Percentiles rank a stretch among this genome's conserved stretches.
phyloP scores from a whole-genome alignment of 2,888 invertebrate species.

The Crematogaster levior region DNA sequence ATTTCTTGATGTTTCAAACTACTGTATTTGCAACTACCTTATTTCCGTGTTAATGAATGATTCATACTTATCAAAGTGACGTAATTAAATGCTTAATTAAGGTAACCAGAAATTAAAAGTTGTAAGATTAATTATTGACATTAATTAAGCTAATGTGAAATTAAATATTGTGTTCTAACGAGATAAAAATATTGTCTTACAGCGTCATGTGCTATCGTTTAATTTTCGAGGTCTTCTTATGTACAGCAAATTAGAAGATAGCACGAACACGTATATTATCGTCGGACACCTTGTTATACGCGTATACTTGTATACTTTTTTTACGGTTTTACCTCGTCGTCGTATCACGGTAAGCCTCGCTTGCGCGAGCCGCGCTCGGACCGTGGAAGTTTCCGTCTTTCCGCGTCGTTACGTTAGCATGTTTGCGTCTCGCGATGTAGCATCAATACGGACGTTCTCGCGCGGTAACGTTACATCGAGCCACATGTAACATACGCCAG shows the following conservation, averaged over 20 bases:
- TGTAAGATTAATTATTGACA: too few species aligned
- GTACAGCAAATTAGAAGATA: constrained; percentile 23
- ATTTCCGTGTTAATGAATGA: not conserved
- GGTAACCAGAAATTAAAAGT: too few species aligned
- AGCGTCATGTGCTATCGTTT: not conserved
- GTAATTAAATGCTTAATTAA: too few species aligned
- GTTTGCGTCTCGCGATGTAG: constrained; percentile 5
- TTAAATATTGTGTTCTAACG: not conserved
- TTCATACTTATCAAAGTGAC: constrained; percentile 20
- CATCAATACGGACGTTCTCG: constrained; percentile 2
- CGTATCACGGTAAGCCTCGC: constrained; percentile 30
- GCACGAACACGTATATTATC: constrained; percentile 2
- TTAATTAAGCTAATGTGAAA: constrained; percentile 14
- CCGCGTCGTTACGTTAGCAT: constrained; percentile 44
- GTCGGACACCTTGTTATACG: constrained; percentile 24
- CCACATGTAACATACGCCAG: not conserved
- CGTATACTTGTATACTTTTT: constrained; percentile 39
- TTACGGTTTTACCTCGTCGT: constrained; percentile 20
- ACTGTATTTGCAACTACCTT: not conserved
- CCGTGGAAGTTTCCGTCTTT: constrained; percentile 47
- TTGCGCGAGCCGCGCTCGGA: constrained; percentile 22
- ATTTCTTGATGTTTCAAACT: not conserved
- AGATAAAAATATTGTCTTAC: not conserved
- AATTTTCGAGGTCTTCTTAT: not conserved
- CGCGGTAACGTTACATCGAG: not conserved